phyloP scores from a whole-genome alignment of 2,113 vertebrate species.

The Gulo gulo region DNA sequence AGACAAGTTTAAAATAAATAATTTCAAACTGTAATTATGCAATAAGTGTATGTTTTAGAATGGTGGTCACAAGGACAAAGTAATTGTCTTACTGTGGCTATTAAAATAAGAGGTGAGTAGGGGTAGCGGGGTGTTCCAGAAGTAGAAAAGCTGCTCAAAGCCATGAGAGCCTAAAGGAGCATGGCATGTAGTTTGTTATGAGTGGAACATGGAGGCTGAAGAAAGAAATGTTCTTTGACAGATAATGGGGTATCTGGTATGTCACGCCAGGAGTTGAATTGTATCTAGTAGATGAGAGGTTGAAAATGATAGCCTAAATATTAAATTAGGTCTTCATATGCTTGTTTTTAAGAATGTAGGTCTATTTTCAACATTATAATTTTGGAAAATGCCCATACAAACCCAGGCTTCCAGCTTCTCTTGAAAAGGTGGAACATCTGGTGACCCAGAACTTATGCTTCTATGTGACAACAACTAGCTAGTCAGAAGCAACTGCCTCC shows the following conservation, averaged over 20 bases:
- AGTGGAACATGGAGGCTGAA: neutral
- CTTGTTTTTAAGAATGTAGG: slow-evolving; percentile 17
- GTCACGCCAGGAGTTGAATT: neutral
- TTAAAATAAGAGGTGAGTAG: neutral
- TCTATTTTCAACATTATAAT: neutral
- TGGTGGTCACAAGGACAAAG: neutral
- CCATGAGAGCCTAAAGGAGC: neutral
- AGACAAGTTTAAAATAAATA: slow-evolving; percentile 1
- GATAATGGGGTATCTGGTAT: neutral
- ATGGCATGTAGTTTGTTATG: neutral
- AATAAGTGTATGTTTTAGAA: neutral
- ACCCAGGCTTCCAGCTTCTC: neutral
- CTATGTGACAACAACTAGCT: neutral
- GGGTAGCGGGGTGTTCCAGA: neutral
- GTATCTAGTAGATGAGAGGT: neutral
- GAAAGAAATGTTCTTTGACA: neutral
- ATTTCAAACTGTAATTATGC: neutral
- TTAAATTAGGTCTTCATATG: neutral
- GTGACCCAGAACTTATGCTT: neutral
- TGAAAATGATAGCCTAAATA: neutral
- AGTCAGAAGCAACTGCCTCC: neutral
- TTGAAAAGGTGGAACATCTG: neutral
- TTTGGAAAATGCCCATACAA: neutral
- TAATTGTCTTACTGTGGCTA: neutral
- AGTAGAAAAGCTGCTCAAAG: neutral